Conservation (phyloP, 2,113 vertebrate species). For the Isurus oxyrinchus region DNA sequence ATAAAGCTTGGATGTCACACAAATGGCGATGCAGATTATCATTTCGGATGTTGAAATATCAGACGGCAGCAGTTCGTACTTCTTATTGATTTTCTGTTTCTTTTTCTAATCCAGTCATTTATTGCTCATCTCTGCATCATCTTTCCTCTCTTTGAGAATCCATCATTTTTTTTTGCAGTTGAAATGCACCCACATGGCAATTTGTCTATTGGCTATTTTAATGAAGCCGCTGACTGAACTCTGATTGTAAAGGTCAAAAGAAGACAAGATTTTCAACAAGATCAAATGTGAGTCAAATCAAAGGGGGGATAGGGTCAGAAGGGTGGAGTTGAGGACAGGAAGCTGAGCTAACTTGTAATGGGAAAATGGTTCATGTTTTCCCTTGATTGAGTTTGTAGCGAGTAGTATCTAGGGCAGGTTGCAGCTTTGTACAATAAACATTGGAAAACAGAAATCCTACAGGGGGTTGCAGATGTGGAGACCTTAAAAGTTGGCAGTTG, state of each 20-base stretch:
- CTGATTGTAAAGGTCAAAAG: background rate
- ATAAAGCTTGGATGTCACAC: background rate
- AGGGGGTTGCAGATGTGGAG: background rate
- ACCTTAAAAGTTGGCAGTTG: background rate
- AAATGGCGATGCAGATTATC: background rate
- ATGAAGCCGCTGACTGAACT: background rate
- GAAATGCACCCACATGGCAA: background rate
- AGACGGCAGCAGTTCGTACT: background rate
- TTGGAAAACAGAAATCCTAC: background rate
- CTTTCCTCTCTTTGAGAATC: background rate
- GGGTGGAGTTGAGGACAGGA: background rate
- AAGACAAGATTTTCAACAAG: background rate
- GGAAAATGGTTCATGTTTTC: background rate
- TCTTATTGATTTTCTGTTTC: slow-evolving; percentile 1
- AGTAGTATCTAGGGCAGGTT: background rate
- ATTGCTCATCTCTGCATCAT: background rate
- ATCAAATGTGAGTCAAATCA: background rate
- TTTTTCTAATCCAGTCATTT: background rate
- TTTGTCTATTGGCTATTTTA: background rate
- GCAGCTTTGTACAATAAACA: background rate
- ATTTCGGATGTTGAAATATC: background rate
- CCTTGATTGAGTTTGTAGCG: background rate
- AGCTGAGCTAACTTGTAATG: background rate
- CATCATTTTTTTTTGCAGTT: background rate
- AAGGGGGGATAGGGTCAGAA: background rate